phyloP scores from a whole-genome alignment of 2,888 invertebrate genomes.

The Tupiocoris notatus region DNA sequence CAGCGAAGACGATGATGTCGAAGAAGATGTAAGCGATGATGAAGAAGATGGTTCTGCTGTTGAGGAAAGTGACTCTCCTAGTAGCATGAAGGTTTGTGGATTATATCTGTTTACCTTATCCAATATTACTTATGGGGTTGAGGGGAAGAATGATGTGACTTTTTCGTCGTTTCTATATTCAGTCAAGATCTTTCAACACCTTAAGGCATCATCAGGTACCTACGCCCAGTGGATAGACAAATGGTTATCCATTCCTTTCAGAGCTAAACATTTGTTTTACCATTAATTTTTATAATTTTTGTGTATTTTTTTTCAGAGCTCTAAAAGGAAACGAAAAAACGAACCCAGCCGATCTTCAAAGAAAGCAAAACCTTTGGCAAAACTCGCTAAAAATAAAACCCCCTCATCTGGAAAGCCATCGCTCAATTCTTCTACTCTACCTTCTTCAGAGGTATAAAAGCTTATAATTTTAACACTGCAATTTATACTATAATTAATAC shows the following conservation, averaged over 20 bases:
- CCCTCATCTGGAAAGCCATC: not conserved
- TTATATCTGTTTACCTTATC: not conserved
- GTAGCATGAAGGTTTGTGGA: not conserved
- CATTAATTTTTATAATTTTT: too few relatives aligned
- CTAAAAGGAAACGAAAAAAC: conserved; percentile 24
- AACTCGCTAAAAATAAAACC: not conserved
- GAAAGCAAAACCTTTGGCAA: conserved; percentile 14
- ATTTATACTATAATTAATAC: too few relatives aligned
- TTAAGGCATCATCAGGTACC: too few relatives aligned
- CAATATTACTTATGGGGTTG: too few relatives aligned
- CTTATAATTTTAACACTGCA: too few relatives aligned
- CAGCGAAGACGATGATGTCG: conserved; percentile 16
- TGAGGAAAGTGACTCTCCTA: conserved; percentile 7
- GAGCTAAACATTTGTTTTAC: too few relatives aligned
- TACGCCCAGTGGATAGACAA: too few relatives aligned
- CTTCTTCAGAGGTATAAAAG: not conserved
- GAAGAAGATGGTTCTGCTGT: not conserved
- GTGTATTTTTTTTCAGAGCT: not conserved
- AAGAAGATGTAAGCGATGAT: not conserved
- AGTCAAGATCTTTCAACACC: too few relatives aligned
- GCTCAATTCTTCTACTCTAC: not conserved
- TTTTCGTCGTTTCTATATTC: too few relatives aligned
- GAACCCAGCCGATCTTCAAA: conserved; percentile 13
- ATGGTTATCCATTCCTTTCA: too few relatives aligned
- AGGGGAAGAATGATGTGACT: too few relatives aligned